Conservation (phyloP, 37 sponge, comb jelly and placozoan species). For the Hexactinellida sp. region DNA sequence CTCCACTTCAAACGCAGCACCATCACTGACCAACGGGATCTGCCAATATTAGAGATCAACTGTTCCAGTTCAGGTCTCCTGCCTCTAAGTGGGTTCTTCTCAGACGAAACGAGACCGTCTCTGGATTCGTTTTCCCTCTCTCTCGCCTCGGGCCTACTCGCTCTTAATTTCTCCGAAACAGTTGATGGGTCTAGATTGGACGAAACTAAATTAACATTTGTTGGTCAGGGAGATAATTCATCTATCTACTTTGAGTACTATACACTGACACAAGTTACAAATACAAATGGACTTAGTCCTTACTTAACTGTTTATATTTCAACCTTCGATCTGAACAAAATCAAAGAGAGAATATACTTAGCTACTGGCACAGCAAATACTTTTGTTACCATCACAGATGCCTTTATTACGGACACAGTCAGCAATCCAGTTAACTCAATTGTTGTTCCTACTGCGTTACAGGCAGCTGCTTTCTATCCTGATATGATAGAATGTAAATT, state of each 20-base stretch:
- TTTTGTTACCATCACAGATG: constrained; percentile 26
- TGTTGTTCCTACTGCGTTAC: constrained; percentile 21
- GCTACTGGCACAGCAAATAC: constrained; percentile 47
- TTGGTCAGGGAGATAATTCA: constrained; percentile 19
- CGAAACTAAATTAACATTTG: constrained; percentile 37
- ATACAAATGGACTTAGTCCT: constrained; percentile 28
- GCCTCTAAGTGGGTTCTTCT: constrained; percentile 22
- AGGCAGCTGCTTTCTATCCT: constrained; percentile 27
- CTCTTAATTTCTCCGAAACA: constrained; percentile 61
- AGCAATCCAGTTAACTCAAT: constrained; percentile 31
- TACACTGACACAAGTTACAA: constrained; percentile 25
- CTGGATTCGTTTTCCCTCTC: constrained; percentile 44
- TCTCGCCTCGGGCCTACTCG: constrained; percentile 31
- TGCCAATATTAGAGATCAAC: constrained; percentile 28
- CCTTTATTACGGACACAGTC: constrained; percentile 44
- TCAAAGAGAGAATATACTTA: constrained; percentile 47
- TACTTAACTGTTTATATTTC: constrained; percentile 36
- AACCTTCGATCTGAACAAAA: constrained; percentile 42
- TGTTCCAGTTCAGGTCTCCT: constrained; percentile 18
- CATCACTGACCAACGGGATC: constrained; percentile 43
- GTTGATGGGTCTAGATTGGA: constrained; percentile 33
- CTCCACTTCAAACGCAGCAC: constrained; percentile 33
- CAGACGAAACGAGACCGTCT: constrained; percentile 51
- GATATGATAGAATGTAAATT: constrained; percentile 40
- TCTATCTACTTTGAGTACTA: constrained; percentile 18